These are phyloP conservation scores for Barnardius zonarius DNA, from an alignment of 2,113 vertebrate species.

Conservation along the genomic window DNA sequence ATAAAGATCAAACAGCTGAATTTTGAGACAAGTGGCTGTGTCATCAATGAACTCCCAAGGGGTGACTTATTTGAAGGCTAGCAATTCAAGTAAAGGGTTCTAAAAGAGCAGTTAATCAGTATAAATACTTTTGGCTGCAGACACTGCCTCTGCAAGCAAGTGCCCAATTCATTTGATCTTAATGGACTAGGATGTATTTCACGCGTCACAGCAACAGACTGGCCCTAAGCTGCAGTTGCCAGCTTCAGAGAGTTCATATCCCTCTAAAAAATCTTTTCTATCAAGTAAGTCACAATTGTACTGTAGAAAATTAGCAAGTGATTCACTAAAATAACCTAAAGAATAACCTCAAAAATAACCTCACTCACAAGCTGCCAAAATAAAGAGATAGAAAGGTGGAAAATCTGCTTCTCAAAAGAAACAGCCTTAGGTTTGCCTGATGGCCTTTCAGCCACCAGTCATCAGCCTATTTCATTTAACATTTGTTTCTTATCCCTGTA, in stretches of 20 bases:
- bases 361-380: background rate
- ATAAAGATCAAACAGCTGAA: slow-evolving; percentile 63
- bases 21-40: slow-evolving; percentile 65
- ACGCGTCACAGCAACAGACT: slow-evolving; percentile 11
- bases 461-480: background rate
- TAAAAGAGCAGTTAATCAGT: slow-evolving; percentile 59
- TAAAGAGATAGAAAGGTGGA: background rate
- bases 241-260: slow-evolving; percentile 40
- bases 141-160: slow-evolving; percentile 29
- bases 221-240: slow-evolving; percentile 33
- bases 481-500: background rate
- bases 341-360: slow-evolving; percentile 35
- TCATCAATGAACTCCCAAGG: slow-evolving; percentile 56
- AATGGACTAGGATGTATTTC: slow-evolving; percentile 55
- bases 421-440: background rate
- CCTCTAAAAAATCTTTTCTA: slow-evolving; percentile 9
- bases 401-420: slow-evolving; percentile 1
- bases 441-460: background rate
- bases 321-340: slow-evolving; percentile 23
- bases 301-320: background rate
- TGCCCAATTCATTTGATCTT: slow-evolving; percentile 53
- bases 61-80: slow-evolving; percentile 63
- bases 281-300: slow-evolving; percentile 14
- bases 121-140: slow-evolving; percentile 55
- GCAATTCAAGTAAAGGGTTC: slow-evolving; percentile 45